Evolutionary conservation across 1,140 invertebrate species (phyloP).

Genomic region (Meloidogyne hapla): DNA sequence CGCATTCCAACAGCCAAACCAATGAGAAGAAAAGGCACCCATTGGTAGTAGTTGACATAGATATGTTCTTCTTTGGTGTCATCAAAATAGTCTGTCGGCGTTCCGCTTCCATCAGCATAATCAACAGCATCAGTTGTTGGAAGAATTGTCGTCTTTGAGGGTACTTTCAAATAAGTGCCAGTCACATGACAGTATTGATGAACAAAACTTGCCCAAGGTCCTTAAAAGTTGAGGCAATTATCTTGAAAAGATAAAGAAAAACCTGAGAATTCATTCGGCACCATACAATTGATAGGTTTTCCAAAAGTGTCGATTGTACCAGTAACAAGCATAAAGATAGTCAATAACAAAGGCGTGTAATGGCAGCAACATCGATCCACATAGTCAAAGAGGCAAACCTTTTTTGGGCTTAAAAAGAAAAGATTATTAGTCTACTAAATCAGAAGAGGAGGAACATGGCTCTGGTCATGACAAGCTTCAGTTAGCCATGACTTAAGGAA

Average conservation of each 20-base stretch:
- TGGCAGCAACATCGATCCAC: slow-evolving; percentile 18
- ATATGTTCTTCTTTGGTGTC: background rate
- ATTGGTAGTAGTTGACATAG: slow-evolving; percentile 24
- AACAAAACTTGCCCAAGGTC: slow-evolving; percentile 14
- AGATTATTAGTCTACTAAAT: too few species aligned
- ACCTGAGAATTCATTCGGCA: slow-evolving; percentile 22
- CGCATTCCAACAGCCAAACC: slow-evolving; percentile 15
- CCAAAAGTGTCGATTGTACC: slow-evolving; percentile 23
- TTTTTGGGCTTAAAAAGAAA: background rate
- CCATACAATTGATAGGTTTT: slow-evolving; percentile 20
- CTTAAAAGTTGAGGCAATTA: background rate
- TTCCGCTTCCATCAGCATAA: background rate
- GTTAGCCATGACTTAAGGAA: too few species aligned
- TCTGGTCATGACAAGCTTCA: too few species aligned
- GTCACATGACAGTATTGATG: slow-evolving; percentile 27
- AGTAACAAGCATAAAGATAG: slow-evolving; percentile 28
- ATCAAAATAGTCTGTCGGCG: background rate
- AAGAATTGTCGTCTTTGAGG: background rate
- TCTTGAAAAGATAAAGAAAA: background rate
- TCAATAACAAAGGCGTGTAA: slow-evolving; percentile 20
- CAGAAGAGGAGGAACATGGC: too few species aligned
- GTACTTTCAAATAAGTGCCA: slow-evolving; percentile 23
- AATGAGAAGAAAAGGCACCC: slow-evolving; percentile 23
- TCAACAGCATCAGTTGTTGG: background rate
- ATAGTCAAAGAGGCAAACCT: slow-evolving; percentile 15